Conservation (phyloP, 2,113 vertebrate species). For the Nannospalax galili region DNA sequence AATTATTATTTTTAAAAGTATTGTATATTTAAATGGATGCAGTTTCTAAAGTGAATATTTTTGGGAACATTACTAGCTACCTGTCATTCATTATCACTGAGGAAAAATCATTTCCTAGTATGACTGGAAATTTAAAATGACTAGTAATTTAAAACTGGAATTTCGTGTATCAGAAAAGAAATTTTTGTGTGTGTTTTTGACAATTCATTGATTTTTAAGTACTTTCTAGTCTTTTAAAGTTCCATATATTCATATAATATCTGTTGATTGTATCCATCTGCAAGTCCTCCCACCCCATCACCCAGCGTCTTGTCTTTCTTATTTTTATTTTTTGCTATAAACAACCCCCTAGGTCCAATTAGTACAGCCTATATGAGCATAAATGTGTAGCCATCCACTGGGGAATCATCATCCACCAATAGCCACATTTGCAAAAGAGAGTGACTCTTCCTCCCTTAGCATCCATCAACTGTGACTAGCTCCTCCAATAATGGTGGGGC, state of each 20-base stretch:
- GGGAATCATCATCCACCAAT: too few species aligned
- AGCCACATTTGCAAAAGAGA: not conserved
- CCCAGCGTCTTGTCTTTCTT: too few species aligned
- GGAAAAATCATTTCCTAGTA: conserved; percentile 3
- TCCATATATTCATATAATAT: not conserved
- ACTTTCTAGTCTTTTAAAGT: not conserved
- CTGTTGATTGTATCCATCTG: not conserved
- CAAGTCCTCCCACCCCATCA: not conserved
- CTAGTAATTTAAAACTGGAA: not conserved
- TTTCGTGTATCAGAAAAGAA: not conserved
- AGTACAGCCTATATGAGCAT: too few species aligned
- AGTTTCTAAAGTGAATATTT: not conserved
- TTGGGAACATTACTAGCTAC: not conserved
- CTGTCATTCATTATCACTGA: not conserved
- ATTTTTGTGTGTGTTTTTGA: not conserved
- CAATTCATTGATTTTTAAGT: not conserved
- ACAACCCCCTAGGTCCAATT: not conserved
- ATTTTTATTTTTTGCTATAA: not conserved
- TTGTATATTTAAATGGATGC: conserved; percentile 26
- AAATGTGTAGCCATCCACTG: too few species aligned
- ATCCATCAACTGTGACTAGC: not conserved
- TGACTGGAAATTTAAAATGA: not conserved
- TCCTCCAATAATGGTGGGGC: too few species aligned
- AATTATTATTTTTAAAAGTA: not conserved
- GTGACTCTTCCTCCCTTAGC: too few species aligned